Base-by-base conservation (phyloP, 2,888 invertebrate species). In the Meteorus colon region DNA sequence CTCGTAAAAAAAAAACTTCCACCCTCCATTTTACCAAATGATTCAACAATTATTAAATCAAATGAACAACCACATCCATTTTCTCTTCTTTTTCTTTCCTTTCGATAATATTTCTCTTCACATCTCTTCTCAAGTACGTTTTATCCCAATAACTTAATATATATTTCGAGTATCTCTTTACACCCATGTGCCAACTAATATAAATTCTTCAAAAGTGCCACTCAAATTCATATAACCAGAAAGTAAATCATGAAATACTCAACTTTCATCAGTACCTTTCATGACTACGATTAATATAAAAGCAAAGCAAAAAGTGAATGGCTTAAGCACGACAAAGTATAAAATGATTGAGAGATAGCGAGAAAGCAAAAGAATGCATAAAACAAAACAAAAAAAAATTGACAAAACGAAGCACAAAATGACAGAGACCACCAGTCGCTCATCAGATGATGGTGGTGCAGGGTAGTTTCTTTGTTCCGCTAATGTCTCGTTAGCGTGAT, bases 401-500 rank as follows among this genome's bases (percentile, higher is more conserved):
- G 55, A 55, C 31, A 27, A 27, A 45, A 31, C 41, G 4, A 41
- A 41, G 66, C 72, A 67, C 66, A 68, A 73, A 76, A 76, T 76
- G 76, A 73, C 73, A 60, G 48, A 51, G 69, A 45, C 60, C 51
- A 51, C 37, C 34, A 63, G 72, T 63, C n/a, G 31, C 45, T 34
- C 55, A 19, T 27, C 8, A 34, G 59, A 4, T 37, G 31, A 4
- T 37, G 31, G 51, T 37, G 59, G 63, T 69, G 59, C 63, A 74
- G 74, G 74, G 78, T 78, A 65, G 76, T 77, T 80, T 82, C 78
- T 81, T 82, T 82, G 79, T 82, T 80, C 79, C 78, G 77, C 78
- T 82, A 81, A 82, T 81, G 81, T 81, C 81, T 82, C 81, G 79
- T 81, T 82, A 81, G 82, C 82, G 82, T 81, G 80, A 78, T 76